Conservation (phyloP, 2,113 vertebrate genomes). For the Anseranas semipalmata region DNA sequence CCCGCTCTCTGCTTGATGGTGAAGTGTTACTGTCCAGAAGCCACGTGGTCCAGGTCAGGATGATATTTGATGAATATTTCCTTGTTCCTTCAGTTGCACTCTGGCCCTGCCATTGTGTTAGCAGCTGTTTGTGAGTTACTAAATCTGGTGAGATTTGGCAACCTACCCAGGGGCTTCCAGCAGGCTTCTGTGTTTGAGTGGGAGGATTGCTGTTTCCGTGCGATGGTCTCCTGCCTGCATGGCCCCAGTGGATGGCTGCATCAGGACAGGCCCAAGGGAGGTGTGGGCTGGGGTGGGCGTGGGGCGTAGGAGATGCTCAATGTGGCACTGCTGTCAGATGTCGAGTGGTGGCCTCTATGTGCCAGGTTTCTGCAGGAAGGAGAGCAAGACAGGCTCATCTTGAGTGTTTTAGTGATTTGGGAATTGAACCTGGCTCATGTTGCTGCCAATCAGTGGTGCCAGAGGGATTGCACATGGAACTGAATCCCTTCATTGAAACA, state of each 20-base stretch:
- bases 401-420: neutral
- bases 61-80: neutral
- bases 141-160: neutral
- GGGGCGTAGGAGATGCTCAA: accelerated
- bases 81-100: neutral
- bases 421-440: neutral
- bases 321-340: accelerated
- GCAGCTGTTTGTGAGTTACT: neutral
- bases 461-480: neutral
- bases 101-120: neutral
- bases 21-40: neutral
- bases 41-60: neutral
- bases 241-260: neutral
- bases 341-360: accelerated
- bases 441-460: neutral
- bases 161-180: neutral
- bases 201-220: neutral
- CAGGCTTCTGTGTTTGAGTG: neutral
- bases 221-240: neutral
- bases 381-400: accelerated
- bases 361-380: neutral
- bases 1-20: neutral
- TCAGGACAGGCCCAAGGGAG: accelerated
- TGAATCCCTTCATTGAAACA: neutral
- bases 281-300: neutral